These are phyloP conservation scores for Grallaria varia DNA, from an alignment of 2,113 vertebrate genomes.

Conservation along the genomic window DNA sequence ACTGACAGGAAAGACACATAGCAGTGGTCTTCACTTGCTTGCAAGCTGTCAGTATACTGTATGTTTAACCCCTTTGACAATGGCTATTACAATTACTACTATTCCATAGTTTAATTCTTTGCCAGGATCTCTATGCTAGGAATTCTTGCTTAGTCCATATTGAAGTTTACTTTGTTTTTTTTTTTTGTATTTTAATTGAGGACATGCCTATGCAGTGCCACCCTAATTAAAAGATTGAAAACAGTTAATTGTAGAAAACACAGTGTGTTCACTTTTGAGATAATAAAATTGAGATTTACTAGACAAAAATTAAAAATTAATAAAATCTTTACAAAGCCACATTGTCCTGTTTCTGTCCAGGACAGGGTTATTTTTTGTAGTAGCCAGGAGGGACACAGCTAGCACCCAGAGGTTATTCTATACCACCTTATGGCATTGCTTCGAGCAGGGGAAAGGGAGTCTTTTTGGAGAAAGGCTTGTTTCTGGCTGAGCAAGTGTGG, in stretches of 20 bases:
- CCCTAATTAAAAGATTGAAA: neutral
- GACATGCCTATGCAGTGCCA: neutral
- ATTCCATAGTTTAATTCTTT: neutral
- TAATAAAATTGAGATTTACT: neutral
- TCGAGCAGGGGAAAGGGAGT: no score
- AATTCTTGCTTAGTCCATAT: neutral
- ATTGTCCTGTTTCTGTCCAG: neutral
- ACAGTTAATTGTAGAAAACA: neutral
- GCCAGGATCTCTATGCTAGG: neutral
- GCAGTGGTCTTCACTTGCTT: neutral
- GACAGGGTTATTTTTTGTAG: neutral
- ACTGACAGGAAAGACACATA: neutral
- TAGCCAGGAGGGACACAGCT: neutral
- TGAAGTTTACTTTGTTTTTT: neutral
- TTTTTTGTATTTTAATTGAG: neutral
- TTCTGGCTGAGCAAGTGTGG: fast-evolving
- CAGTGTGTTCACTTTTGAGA: neutral
- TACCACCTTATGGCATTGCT: neutral
- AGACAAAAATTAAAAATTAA: neutral
- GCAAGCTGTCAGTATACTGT: neutral
- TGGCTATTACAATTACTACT: neutral
- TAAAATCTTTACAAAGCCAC: neutral
- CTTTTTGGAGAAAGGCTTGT: neutral
- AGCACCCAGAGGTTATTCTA: neutral
- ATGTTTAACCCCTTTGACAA: neutral